Conservation (phyloP, 2,113 vertebrate species). For the Crotalus horridus region DNA sequence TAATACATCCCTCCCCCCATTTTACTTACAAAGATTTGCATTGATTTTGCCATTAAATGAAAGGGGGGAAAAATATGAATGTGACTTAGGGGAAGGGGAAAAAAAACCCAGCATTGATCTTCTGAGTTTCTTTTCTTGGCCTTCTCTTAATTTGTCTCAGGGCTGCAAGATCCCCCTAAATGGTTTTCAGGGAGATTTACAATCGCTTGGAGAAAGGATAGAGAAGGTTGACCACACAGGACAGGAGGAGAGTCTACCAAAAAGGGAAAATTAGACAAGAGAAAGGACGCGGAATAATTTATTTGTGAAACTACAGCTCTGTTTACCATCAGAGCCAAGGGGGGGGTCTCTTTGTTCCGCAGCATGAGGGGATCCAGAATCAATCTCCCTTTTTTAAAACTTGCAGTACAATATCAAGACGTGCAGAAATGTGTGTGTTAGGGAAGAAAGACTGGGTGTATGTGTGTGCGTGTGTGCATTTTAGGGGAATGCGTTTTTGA, state of each 20-base stretch:
- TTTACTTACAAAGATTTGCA: slow-evolving; percentile 54
- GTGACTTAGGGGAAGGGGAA: slow-evolving; percentile 33
- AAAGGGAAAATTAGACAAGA: not conserved
- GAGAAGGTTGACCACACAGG: not conserved
- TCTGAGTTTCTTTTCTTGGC: not conserved
- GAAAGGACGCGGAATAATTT: not conserved
- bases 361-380: not conserved
- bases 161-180: not conserved
- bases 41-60: slow-evolving; percentile 59
- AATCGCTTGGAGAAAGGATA: no score
- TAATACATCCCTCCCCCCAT: slow-evolving; percentile 9
- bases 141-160: slow-evolving; percentile 33
- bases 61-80: slow-evolving; percentile 32
- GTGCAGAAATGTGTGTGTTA: not conserved
- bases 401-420: not conserved
- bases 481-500: not conserved
- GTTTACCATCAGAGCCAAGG: not conserved
- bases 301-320: not conserved
- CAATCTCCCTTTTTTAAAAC: not conserved
- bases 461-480: not conserved
- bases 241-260: no score
- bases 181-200: slow-evolving; percentile 46
- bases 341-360: not conserved
- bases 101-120: slow-evolving; percentile 53
- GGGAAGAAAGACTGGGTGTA: not conserved